A percentile compares a stretch with the other conserved stretches of the same genome.
Evolutionary conservation across 2,888 invertebrate genomes (phyloP).

Genomic region (Ypsolopha sequella): DNA sequence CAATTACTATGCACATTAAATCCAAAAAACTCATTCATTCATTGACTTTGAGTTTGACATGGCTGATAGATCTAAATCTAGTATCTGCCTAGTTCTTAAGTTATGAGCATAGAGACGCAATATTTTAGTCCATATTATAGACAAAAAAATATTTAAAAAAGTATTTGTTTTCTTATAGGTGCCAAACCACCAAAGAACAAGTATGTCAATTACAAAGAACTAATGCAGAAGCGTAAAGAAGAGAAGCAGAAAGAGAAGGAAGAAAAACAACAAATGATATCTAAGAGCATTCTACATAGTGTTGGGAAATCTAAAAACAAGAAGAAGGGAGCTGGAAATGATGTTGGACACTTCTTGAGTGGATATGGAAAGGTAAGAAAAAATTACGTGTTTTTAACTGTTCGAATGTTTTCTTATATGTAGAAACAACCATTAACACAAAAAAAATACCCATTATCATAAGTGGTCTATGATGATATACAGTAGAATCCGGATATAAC

Average conservation of each 20-base stretch:
- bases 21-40: too few relatives aligned
- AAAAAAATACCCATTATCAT: too few relatives aligned
- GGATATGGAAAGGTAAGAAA: constrained; percentile 56
- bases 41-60: too few relatives aligned
- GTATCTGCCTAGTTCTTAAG: too few relatives aligned
- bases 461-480: too few relatives aligned
- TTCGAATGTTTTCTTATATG: too few relatives aligned
- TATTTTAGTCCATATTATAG: not conserved
- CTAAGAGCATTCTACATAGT: constrained; percentile 70
- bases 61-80: too few relatives aligned
- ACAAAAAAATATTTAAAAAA: not conserved
- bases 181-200: constrained; percentile 82
- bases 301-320: constrained; percentile 56
- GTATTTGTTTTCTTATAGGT: constrained; percentile 52
- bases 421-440: too few relatives aligned
- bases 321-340: constrained; percentile 48
- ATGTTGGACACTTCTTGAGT: constrained; percentile 57
- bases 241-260: constrained; percentile 60
- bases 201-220: constrained; percentile 79
- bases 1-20: too few relatives aligned
- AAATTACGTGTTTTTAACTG: too few relatives aligned
- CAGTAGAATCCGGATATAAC: too few relatives aligned
- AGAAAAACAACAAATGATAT: constrained; percentile 69
- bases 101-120: too few relatives aligned
- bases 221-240: constrained; percentile 72